Conservation (phyloP, 2,113 vertebrate genomes). For the Pituophis catenifer region DNA sequence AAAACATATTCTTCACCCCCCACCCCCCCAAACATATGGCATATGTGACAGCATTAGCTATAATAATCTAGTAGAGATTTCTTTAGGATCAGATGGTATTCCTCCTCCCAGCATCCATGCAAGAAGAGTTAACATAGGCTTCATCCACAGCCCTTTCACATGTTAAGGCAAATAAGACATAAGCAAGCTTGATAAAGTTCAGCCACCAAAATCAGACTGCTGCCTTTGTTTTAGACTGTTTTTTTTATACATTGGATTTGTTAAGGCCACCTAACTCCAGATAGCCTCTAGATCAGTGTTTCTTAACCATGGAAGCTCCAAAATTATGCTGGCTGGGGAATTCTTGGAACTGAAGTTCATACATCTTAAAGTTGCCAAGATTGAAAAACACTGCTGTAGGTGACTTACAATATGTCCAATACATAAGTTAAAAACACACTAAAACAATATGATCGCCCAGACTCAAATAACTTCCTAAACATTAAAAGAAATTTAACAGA, state of each 20-base stretch:
- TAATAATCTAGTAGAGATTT: not conserved
- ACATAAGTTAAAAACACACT: not conserved
- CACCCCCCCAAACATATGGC: not conserved
- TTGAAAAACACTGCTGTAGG: no score
- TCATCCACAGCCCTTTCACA: not conserved
- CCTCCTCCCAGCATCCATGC: not conserved
- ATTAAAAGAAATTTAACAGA: not conserved
- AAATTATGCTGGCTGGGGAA: no score
- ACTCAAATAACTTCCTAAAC: not conserved
- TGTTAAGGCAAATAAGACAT: not conserved
- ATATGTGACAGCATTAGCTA: not conserved
- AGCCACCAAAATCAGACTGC: not conserved
- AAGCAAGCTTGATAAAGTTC: not conserved
- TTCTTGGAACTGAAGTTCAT: no score
- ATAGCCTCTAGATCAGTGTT: not conserved
- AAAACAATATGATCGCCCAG: not conserved
- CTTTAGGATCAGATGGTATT: not conserved
- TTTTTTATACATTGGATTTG: not conserved
- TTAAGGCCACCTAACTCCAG: not conserved
- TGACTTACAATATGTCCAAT: not conserved
- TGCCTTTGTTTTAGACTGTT: not conserved
- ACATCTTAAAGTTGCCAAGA: no score
- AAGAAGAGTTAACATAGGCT: not conserved
- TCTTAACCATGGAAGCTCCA: no score
- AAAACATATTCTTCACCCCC: not conserved